A percentile compares a stretch with the other conserved stretches of the same genome.
Evolutionary conservation across 2,888 invertebrate genomes (phyloP).

Genomic region (Oscheius onirici): DNA sequence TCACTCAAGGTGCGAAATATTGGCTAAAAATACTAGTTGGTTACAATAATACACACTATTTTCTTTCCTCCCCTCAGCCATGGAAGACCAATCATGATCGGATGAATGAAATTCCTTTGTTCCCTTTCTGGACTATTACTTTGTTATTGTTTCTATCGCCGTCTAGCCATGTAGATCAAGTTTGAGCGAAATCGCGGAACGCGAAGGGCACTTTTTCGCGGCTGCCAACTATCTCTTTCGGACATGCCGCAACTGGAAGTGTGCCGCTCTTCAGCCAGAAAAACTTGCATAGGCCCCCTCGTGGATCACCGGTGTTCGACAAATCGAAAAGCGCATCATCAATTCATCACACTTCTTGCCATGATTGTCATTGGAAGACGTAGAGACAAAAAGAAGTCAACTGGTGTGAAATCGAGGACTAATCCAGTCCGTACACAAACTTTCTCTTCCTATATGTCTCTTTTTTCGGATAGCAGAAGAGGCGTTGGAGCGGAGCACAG

Average conservation of each 20-base stretch:
- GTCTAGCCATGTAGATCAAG: conserved; percentile 16
- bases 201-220: conserved; percentile 30
- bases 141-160: conserved; percentile 17
- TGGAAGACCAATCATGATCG: too few species aligned
- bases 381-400: conserved; percentile 9
- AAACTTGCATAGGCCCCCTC: conserved; percentile 26
- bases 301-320: conserved; percentile 25
- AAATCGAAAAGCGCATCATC: conserved; percentile 32
- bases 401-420: not conserved
- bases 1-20: too few species aligned
- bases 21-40: too few species aligned
- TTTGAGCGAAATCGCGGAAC: conserved; percentile 35
- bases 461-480: not conserved
- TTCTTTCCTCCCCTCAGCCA: too few species aligned
- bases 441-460: not conserved
- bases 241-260: conserved; percentile 30
- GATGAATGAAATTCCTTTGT: too few species aligned
- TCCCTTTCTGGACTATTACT: conserved; percentile 1
- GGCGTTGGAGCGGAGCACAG: conserved; percentile 3
- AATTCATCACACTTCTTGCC: conserved; percentile 11
- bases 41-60: too few species aligned
- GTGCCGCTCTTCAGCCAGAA: conserved; percentile 27
- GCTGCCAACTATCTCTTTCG: conserved; percentile 34
- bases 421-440: conserved; percentile 7
- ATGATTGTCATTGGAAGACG: not conserved